phyloP scores from a whole-genome alignment of 2,113 vertebrate genomes.

The Mustelus asterias region DNA sequence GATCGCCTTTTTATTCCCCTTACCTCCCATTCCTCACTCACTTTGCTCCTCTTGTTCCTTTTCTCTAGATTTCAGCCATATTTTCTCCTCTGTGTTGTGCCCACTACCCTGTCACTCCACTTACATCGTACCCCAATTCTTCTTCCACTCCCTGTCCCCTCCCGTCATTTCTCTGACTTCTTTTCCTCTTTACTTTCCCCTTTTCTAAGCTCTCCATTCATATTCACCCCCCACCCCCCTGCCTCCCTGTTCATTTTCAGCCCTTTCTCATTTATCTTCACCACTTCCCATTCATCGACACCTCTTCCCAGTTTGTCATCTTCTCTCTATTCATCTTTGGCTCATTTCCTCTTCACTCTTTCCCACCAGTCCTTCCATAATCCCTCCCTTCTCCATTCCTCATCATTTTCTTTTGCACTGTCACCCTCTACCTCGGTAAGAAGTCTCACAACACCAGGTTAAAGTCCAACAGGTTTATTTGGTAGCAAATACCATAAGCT shows the following conservation, averaged over 20 bases:
- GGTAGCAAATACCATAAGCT: no score
- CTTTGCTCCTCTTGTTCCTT: neutral
- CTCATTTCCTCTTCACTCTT: no score
- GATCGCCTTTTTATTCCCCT: neutral
- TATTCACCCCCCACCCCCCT: neutral
- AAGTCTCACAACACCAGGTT: no score
- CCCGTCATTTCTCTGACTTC: neutral
- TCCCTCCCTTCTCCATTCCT: no score
- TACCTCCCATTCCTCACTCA: neutral
- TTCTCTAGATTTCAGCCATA: neutral
- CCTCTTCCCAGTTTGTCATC: neutral
- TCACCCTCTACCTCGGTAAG: neutral
- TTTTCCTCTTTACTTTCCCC: no score
- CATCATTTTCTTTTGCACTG: no score
- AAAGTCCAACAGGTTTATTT: no score
- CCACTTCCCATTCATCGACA: neutral
- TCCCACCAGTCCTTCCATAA: no score
- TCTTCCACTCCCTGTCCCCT: neutral
- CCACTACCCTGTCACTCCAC: neutral
- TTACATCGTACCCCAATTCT: neutral
- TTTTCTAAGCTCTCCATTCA: neutral
- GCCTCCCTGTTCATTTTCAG: neutral
- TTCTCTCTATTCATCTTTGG: neutral
- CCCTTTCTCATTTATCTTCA: neutral
- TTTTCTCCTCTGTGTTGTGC: neutral